Evolutionary conservation across 2,113 vertebrate genomes (phyloP), one percentile per base, ranked within the genome.

Genomic region (Poeciliopsis turrubarensis): DNA sequence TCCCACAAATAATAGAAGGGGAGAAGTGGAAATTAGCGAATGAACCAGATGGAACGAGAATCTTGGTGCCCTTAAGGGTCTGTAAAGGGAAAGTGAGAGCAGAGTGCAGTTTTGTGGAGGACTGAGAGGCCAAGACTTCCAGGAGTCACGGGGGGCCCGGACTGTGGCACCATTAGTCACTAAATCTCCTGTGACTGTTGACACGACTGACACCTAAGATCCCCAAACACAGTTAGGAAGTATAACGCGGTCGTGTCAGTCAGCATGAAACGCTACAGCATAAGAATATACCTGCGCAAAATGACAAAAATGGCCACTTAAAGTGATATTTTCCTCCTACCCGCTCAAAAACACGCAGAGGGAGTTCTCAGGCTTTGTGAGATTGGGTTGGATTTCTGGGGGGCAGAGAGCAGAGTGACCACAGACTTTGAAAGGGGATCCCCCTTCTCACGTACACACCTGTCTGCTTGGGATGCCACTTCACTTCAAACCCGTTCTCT

Each of bases 141-240:
- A 62, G 60, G 32, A 72, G 82, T 83, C 44, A 57, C 60, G 44
- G 83, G 86, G 77, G 80, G 67, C 26, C 83, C 69, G 0, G 12
- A 39, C 83, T 75, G 74, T 89, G 87, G 89, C 89, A 88, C 89
- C 85, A 81, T 70, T 31, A 77, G 84, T 41, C 87, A 84, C 77
- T 93, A 94, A 94, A 93, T 92, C 91, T 83, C 57, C 31, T 13
- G 26, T 47, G 80, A 82, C 89, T 93, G 92, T 88, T 93, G 93
- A 94, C 92, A 93, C 9, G 47, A 80, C 61, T 91, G 88, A 91
- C 84, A 83, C 78, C 77, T 82, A 81, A 84, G 85, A 89, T 91
- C 85, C 85, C 65, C 86, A 90, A 90, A 91, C 91, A 90, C 80
- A 72, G 87, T 87, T 82, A 84, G 89, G 87, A 87, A 88, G 72